Evolutionary conservation across 2,888 invertebrate species (phyloP).

Genomic region (Lamellibrachia columna): DNA sequence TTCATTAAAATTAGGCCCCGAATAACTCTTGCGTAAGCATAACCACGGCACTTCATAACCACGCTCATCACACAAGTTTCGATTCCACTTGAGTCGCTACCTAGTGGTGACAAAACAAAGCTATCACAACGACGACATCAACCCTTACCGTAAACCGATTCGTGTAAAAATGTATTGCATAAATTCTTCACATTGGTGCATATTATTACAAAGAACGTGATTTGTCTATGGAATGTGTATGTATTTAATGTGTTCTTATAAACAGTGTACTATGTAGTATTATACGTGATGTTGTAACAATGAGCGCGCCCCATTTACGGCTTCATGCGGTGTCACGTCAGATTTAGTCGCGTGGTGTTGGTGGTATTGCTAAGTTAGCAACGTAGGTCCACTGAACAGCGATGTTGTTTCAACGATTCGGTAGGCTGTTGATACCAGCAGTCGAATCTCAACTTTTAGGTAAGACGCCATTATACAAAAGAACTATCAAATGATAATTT

Average conservation of each 20-base stretch:
- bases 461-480: not conserved
- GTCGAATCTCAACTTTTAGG: not conserved
- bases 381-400: not conserved
- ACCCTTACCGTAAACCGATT: not conserved
- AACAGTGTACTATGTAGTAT: not conserved
- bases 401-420: not conserved
- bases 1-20: not conserved
- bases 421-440: not conserved
- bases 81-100: not conserved
- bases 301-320: not conserved
- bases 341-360: not conserved
- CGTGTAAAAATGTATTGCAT: not conserved
- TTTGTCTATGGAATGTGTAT: not conserved
- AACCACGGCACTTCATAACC: not conserved
- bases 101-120: not conserved
- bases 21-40: not conserved
- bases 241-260: not conserved
- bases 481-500: not conserved
- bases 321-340: conserved; percentile 16
- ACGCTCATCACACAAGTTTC: not conserved
- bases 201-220: not conserved
- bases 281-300: not conserved
- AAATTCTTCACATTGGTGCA: not conserved
- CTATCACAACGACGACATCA: not conserved
- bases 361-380: not conserved